Conservation (phyloP, 2,797 vertebrate species). For the Phaenicophaeus curvirostris region DNA sequence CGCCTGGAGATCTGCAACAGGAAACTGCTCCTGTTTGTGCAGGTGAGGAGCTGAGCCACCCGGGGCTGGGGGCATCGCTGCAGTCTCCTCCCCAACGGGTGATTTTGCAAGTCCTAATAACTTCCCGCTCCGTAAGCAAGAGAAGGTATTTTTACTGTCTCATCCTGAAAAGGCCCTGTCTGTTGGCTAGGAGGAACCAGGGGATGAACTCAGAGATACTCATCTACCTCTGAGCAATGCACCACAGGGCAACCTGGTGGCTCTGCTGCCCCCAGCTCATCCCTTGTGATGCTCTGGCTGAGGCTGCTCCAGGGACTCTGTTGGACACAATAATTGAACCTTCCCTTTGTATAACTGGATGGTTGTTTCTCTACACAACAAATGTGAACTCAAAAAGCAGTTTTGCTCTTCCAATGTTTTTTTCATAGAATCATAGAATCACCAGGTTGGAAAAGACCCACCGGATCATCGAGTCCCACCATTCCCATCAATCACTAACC, state of each 20-base stretch:
- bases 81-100: neutral
- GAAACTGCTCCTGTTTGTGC: conserved; percentile 87
- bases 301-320: neutral
- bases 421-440: no score
- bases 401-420: neutral
- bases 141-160: neutral
- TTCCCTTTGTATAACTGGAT: neutral
- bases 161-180: neutral
- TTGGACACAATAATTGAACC: neutral
- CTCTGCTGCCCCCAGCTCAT: neutral
- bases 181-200: neutral
- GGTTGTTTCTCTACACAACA: neutral
- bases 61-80: neutral
- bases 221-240: neutral
- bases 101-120: conserved; percentile 12
- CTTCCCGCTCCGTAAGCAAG: conserved; percentile 12
- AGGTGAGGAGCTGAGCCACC: conserved; percentile 72
- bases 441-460: no score
- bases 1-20: conserved; percentile 88
- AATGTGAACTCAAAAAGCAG: neutral
- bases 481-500: no score
- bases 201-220: neutral
- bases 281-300: accelerated
- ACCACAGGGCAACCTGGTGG: neutral
- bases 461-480: no score